Base-by-base conservation (phyloP, 1,140 invertebrate genomes). In the Drosophila truncata region DNA sequence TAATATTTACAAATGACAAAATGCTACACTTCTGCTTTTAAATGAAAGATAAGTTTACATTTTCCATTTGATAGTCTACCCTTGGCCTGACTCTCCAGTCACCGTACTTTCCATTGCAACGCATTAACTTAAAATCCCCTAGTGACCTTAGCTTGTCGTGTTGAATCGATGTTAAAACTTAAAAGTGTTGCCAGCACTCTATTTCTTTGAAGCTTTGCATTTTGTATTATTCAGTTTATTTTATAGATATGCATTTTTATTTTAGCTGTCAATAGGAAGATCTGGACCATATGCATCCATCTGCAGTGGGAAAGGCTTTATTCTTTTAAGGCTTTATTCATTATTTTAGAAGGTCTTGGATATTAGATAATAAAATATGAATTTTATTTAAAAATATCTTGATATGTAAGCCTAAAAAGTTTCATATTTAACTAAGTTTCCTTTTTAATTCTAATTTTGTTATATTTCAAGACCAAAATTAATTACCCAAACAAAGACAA, bases 61-160 rank as follows among this genome's bases (percentile, higher is more conserved):
- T n/a, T 39, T 13, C 4, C 4, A 14, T 31, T 61, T 18, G 4
- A n/a, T n/a, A 33, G 18, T 61, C 10, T 23, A 31, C 10, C 50
- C 33, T 58, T 59, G 61, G 18, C 11, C 18, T 16, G 8, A 33
- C 35, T 62, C 46, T 16, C 33, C 42, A 23, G 8, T 55, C 14
- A n/a, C 39, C 18, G 4, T 2, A 23, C 14, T 31, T 37, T 27
- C n/a, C 31, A 16, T 18, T 74, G 70, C 70, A 63, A 60, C 14
- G 20, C 42, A 4, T 37, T 54, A 25, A 29, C 31, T 29, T 37
- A 59, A 58, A 63, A 62, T 78, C 57, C 49, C 80, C 55, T 70
- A 71, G 55, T 13, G 80, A 62, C 64, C 79, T 83, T 79, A 69
- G 39, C 37, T 50, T 80, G 80, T 83, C 76, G 50, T 83, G 80